Evolutionary conservation across 2,797 vertebrate genomes (phyloP).

Genomic region (Threskiornis aethiopicus): DNA sequence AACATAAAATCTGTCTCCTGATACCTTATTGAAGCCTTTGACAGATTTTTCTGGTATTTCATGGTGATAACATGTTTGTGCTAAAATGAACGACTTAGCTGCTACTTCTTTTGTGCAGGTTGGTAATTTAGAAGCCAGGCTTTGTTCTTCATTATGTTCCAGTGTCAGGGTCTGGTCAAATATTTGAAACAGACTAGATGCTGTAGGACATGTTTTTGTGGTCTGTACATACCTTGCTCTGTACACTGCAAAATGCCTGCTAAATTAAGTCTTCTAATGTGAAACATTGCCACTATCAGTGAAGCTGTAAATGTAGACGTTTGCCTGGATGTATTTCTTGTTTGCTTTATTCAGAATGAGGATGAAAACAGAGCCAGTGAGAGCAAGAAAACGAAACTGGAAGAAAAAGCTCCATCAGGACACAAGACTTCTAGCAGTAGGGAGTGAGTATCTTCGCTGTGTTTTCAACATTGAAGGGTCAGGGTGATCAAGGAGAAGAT

Average conservation of each 20-base stretch:
- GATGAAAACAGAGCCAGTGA: conserved; percentile 88
- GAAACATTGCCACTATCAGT: neutral
- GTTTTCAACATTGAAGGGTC: neutral
- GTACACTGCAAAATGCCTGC: neutral
- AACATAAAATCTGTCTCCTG: neutral
- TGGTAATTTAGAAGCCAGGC: neutral
- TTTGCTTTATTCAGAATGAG: conserved; percentile 83
- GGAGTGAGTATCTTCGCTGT: conserved; percentile 83
- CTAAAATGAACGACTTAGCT: neutral
- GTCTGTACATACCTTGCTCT: neutral
- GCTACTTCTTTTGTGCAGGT: neutral
- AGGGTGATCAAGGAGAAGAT: neutral
- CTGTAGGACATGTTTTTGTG: neutral
- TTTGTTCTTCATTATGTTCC: neutral
- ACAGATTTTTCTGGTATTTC: neutral
- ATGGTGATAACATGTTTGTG: neutral
- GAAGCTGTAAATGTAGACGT: neutral
- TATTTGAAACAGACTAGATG: neutral
- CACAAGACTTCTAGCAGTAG: conserved; percentile 89
- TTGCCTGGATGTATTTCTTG: conserved; percentile 18
- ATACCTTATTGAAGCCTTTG: neutral
- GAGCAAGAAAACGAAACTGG: conserved; percentile 90
- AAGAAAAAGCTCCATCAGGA: conserved; percentile 87
- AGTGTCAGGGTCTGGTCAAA: neutral
- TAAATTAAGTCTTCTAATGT: neutral